Conservation (phyloP, 2,888 invertebrate species). For the Drosophila kambysellisi region DNA sequence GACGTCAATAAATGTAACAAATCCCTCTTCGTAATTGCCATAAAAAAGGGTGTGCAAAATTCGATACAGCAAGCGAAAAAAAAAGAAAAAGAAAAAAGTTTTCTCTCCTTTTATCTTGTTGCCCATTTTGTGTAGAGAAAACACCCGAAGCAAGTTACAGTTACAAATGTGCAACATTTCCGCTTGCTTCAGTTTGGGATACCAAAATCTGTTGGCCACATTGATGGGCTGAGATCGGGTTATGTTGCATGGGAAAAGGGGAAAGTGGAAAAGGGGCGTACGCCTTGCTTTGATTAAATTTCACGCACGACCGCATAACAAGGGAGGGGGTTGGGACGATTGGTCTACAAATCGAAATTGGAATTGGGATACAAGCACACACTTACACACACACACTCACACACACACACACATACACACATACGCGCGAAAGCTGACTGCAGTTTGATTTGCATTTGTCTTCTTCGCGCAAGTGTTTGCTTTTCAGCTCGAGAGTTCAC, state of each 20-base stretch:
- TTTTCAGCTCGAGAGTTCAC: constrained; percentile 34
- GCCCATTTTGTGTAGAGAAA: constrained; percentile 42
- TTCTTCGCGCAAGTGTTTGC: constrained; percentile 48
- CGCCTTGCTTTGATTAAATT: constrained; percentile 75
- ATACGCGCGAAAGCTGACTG: constrained; percentile 16
- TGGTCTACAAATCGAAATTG: constrained; percentile 40
- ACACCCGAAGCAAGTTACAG: constrained; percentile 59
- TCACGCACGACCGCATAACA: constrained; percentile 75
- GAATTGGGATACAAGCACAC: constrained; percentile 31
- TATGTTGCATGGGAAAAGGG: constrained; percentile 21
- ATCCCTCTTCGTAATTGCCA: not conserved
- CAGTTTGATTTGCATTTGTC: constrained; percentile 72
- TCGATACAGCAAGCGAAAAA: constrained; percentile 28
- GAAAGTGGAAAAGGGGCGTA: constrained; percentile 16
- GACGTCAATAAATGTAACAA: constrained; percentile 30
- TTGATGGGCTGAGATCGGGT: constrained; percentile 54
- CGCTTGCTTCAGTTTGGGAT: constrained; percentile 73
- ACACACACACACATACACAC: not conserved
- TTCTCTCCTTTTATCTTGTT: constrained; percentile 43
- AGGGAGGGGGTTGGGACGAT: constrained; percentile 29
- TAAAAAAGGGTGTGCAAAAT: constrained; percentile 44
- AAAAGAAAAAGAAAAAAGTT: constrained; percentile 20
- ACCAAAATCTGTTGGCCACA: constrained; percentile 78
- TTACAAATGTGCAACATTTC: constrained; percentile 78
- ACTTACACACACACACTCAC: not conserved